Evolutionary conservation across 2,888 invertebrate genomes (phyloP).

Genomic region (Serrognathus titanus): DNA sequence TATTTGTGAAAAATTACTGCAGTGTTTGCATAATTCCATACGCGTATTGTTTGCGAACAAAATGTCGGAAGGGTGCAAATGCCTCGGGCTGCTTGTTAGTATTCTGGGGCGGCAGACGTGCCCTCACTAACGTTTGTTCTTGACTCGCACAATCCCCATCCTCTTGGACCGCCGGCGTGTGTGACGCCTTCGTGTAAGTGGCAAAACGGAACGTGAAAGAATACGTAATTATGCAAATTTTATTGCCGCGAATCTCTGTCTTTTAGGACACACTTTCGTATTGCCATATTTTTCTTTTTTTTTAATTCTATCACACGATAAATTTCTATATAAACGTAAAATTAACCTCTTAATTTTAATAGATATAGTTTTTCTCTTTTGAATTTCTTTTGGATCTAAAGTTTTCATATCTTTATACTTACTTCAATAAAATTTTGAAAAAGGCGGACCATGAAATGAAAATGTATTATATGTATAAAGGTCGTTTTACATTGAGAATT

Average conservation of each 20-base stretch:
- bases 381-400: too few species aligned
- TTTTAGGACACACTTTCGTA: too few species aligned
- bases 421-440: too few species aligned
- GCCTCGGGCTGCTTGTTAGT: conserved; percentile 34
- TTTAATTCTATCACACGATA: too few species aligned
- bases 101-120: conserved; percentile 27
- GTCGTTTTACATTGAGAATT: too few species aligned
- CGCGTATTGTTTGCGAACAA: conserved; percentile 36
- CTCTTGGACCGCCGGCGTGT: not conserved
- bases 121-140: conserved; percentile 21
- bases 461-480: too few species aligned
- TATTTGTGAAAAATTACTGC: conserved; percentile 30
- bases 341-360: too few species aligned
- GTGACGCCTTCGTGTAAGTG: not conserved
- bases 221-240: conserved; percentile 2
- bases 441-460: too few species aligned
- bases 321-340: too few species aligned
- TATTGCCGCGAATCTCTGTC: not conserved
- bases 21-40: conserved; percentile 34
- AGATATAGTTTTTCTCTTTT: too few species aligned
- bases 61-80: conserved; percentile 32
- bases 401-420: too few species aligned
- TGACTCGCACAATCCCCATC: conserved; percentile 10
- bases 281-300: too few species aligned
- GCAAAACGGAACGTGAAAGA: not conserved